Percentiles rank a stretch among this genome's conserved stretches.
Evolutionary conservation across 1,140 invertebrate species (phyloP).

Genomic region (Brachionus manjavacas): DNA sequence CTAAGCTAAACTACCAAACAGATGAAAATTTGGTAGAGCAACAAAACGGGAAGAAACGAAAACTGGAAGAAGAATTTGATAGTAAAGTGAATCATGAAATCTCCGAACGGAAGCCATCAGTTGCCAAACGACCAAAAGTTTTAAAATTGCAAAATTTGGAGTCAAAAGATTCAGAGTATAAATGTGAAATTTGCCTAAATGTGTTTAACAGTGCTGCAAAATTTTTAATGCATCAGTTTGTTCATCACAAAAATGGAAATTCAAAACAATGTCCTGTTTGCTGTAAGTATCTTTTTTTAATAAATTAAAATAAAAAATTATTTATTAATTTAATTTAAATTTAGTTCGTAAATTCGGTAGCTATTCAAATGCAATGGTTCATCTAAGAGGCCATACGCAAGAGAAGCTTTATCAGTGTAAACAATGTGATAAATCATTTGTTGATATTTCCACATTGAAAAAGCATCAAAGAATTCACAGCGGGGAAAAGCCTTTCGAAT

Average conservation of each 20-base stretch:
- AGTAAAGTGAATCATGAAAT: neutral
- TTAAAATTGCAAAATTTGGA: constrained; percentile 18
- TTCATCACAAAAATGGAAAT: constrained; percentile 30
- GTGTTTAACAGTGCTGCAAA: constrained; percentile 38
- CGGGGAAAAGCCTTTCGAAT: constrained; percentile 83
- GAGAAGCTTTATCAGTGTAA: constrained; percentile 21
- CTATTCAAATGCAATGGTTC: constrained; percentile 28
- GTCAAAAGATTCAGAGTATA: neutral
- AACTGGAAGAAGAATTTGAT: neutral
- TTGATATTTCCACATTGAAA: constrained; percentile 69
- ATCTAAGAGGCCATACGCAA: constrained; percentile 29
- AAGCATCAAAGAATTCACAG: constrained; percentile 92
- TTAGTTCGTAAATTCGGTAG: neutral
- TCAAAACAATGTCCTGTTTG: constrained; percentile 40
- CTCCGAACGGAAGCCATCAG: neutral
- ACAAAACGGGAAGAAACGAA: neutral
- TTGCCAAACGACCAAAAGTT: neutral
- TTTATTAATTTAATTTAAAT: neutral
- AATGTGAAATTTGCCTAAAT: neutral
- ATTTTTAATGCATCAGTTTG: constrained; percentile 31
- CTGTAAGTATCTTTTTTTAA: constrained; percentile 28
- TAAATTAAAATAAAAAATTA: neutral
- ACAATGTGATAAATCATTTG: constrained; percentile 34
- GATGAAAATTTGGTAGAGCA: neutral
- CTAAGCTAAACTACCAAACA: neutral